phyloP scores from a whole-genome alignment of 92 coral and sea anemone species.

The Parazoanthus darwini region DNA sequence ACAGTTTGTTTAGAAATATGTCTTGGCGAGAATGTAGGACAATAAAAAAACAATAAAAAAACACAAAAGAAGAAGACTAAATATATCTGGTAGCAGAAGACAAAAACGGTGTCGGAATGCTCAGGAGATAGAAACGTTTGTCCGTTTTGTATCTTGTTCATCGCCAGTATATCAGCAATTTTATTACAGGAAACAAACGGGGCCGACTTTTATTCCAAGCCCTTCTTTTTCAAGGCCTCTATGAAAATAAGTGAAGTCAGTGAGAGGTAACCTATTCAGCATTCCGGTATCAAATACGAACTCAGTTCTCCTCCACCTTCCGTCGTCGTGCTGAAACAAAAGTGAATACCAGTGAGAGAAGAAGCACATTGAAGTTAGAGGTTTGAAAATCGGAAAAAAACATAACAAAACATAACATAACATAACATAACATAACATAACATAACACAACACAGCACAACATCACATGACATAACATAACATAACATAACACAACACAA shows the following conservation, averaged over 20 bases:
- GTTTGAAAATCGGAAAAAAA: too few species aligned
- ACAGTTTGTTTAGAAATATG: neutral
- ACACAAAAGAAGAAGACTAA: neutral
- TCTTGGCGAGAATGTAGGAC: neutral
- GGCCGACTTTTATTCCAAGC: slow-evolving; percentile 60
- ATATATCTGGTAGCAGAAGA: neutral
- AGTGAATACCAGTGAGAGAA: neutral
- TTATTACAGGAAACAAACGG: slow-evolving; percentile 51
- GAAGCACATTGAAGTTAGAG: neutral
- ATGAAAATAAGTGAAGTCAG: slow-evolving; percentile 53
- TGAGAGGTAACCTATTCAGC: slow-evolving; percentile 47
- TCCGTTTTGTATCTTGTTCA: neutral
- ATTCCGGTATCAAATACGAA: slow-evolving; percentile 41
- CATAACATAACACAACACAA: too few species aligned
- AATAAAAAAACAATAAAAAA: neutral
- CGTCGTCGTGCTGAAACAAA: slow-evolving; percentile 50
- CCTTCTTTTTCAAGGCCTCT: slow-evolving; percentile 57
- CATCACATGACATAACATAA: too few species aligned
- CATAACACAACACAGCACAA: too few species aligned
- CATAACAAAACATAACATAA: too few species aligned
- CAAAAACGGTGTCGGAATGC: neutral
- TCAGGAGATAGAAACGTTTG: neutral
- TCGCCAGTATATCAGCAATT: neutral
- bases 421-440: too few species aligned
- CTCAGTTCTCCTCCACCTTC: slow-evolving; percentile 55